Base-by-base conservation (phyloP, 2,113 vertebrate genomes). In the Clarias magur region DNA sequence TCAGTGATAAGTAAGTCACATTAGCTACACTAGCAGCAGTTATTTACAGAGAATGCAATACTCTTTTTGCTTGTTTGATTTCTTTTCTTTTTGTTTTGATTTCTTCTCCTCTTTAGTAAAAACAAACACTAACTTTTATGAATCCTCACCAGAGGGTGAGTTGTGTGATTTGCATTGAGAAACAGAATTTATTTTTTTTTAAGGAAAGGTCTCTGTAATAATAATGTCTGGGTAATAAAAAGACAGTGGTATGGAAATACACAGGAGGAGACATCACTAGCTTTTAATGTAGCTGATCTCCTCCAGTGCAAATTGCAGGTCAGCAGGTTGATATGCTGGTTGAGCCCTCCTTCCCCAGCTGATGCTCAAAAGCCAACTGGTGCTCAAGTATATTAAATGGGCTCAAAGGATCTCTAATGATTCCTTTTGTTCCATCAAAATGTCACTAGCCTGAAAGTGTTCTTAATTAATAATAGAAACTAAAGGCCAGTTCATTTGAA, bases 401-500 rank as follows among this genome's bases (percentile, higher is more conserved):
- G 91, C 91, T 92, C 92, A 89, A 90, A 93, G 92, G 93, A 90
- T 90, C 89, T 85, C 92, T 94, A 95, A 94, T 93, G 93, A 94
- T 93, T 91, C 86, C 87, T 82, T 88, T 86, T 84, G 79, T 87
- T 86, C 91, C 90, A 91, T 95, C 94, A 93, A 91, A 86, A 91
- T 88, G 92, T 90, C 85, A 91, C 92, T 91, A 91, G 86, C 88
- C 92, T 93, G 92, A 93, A 95, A 94, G 94, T 91, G 92, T 92
- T 91, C 88, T 92, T 94, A 94, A 94, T 95, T 93, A 94, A 95
- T 90, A 90, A 92, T 93, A 34, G 88, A 89, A 91, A 92, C 90
- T 86, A 92, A 90, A 93, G 94, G 96, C 96, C 95, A 91, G 95
- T 96, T 93, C 10, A 81, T 30, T 72, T 88, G 88, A 75, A 91